A percentile compares a stretch with the other conserved stretches of the same genome.
Evolutionary conservation across 37 sponge, comb jelly and placozoan species (phyloP).

Genomic region (Beroe forskalii): DNA sequence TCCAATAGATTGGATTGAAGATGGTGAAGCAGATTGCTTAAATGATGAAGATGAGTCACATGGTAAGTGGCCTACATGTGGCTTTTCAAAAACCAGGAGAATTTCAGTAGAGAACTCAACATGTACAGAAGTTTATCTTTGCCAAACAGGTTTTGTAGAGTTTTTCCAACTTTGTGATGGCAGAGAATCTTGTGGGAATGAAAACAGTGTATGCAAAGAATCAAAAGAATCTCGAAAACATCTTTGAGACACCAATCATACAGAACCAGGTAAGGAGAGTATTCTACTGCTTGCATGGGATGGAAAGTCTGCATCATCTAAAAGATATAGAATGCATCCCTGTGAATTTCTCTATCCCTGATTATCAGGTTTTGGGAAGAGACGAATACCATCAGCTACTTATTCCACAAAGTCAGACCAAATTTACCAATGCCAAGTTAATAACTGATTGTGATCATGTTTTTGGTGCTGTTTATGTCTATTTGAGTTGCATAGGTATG

Average conservation of each 20-base stretch:
- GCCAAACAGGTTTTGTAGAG: background rate
- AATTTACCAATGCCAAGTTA: too few relatives aligned
- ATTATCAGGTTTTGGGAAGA: background rate
- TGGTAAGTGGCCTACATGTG: background rate
- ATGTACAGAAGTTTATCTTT: background rate
- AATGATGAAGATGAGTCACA: background rate
- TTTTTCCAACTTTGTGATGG: conserved; percentile 1
- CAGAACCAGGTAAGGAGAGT: background rate
- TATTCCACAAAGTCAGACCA: background rate
- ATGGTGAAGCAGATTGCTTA: background rate
- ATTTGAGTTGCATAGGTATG: background rate
- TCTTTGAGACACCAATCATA: background rate
- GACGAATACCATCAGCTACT: background rate
- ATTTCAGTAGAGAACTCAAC: too few relatives aligned
- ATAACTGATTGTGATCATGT: background rate
- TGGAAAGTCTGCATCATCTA: background rate
- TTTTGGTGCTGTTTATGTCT: background rate
- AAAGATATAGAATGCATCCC: background rate
- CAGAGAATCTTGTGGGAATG: conserved; percentile 1
- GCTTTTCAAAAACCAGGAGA: background rate
- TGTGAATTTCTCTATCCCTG: background rate
- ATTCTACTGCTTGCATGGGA: background rate
- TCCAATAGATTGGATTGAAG: background rate
- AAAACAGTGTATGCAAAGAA: background rate
- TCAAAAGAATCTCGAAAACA: background rate